Evolutionary conservation across 2,113 vertebrate species (phyloP).

Genomic region (Scalopus aquaticus): DNA sequence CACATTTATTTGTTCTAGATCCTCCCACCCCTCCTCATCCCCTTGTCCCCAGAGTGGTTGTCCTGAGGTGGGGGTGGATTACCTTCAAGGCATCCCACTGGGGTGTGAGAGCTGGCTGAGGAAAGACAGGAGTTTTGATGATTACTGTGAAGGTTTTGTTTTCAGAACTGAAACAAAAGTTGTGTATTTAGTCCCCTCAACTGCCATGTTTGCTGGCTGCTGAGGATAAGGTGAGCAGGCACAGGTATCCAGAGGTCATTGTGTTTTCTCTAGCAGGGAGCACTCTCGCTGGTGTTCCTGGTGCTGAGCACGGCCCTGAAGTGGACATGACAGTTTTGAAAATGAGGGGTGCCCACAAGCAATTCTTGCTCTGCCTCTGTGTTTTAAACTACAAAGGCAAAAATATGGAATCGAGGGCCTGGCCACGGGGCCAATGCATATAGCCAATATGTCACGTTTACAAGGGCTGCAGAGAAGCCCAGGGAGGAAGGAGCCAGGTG

Average conservation of each 20-base stretch:
- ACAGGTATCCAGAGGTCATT: neutral
- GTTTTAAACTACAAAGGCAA: neutral
- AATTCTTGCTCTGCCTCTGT: conserved; percentile 3
- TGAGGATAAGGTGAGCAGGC: neutral
- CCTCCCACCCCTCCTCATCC: too few relatives aligned
- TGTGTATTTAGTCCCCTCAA: neutral
- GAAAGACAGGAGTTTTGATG: neutral
- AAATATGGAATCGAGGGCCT: neutral
- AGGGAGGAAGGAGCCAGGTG: neutral
- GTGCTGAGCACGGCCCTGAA: neutral
- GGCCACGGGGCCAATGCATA: neutral
- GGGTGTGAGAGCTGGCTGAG: neutral
- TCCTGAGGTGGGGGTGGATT: neutral
- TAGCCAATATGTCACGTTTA: neutral
- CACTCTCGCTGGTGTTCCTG: neutral
- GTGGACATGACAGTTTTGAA: neutral
- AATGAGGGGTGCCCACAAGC: neutral
- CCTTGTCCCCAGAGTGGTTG: neutral
- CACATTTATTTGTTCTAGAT: neutral
- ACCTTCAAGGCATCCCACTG: neutral
- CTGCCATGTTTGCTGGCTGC: neutral
- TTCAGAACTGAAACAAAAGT: neutral
- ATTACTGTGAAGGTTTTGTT: neutral
- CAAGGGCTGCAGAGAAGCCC: neutral
- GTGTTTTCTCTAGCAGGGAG: neutral